phyloP scores from a whole-genome alignment of 2,113 vertebrate species.

The Percina caprodes region DNA sequence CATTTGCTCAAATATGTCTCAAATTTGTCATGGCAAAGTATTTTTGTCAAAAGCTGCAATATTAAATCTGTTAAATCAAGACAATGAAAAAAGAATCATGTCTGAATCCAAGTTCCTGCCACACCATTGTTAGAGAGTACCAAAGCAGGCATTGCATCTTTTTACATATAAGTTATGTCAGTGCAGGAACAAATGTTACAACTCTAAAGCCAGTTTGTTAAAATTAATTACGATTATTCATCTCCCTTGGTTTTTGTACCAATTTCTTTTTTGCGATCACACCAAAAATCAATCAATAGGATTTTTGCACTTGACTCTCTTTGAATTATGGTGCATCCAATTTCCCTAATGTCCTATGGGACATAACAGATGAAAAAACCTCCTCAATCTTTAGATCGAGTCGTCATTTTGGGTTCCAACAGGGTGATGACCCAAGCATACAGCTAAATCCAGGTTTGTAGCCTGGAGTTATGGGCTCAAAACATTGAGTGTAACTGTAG shows the following conservation, averaged over 20 bases:
- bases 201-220: neutral
- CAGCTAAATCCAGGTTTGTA: constrained; percentile 5
- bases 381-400: neutral
- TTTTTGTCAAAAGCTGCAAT: neutral
- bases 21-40: neutral
- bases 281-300: neutral
- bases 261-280: neutral
- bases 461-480: constrained; percentile 1
- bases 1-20: neutral
- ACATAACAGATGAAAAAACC: neutral
- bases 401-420: neutral
- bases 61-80: neutral
- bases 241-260: neutral
- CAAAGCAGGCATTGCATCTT: neutral
- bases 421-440: constrained; percentile 13
- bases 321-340: neutral
- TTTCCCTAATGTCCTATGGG: neutral
- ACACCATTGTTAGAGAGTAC: neutral
- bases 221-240: neutral
- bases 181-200: neutral
- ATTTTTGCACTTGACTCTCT: neutral
- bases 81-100: neutral
- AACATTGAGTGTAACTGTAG: constrained; percentile 6
- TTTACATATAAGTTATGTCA: neutral
- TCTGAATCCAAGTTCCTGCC: neutral